Percentiles rank a stretch among this genome's conserved stretches.
phyloP scores from a whole-genome alignment of 1,140 invertebrate genomes.

The Polyergus mexicanus region DNA sequence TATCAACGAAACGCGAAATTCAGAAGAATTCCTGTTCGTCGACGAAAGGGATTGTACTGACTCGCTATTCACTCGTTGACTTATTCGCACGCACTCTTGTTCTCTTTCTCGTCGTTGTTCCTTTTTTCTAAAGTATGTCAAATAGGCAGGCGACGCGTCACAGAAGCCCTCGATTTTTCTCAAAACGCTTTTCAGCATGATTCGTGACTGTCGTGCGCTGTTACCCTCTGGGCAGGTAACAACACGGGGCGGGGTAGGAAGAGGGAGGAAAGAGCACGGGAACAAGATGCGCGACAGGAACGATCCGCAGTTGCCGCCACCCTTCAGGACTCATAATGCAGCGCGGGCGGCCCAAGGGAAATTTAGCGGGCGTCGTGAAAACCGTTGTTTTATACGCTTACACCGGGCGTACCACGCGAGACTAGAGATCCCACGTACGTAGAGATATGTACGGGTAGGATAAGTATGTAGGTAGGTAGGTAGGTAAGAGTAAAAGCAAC shows the following conservation, averaged over 20 bases:
- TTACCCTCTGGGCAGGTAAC: constrained; percentile 5
- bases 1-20: constrained; percentile 49
- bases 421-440: constrained; percentile 59
- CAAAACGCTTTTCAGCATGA: constrained; percentile 68
- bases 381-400: constrained; percentile 77
- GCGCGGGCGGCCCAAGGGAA: constrained; percentile 76
- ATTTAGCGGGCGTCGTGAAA: constrained; percentile 78
- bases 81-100: not conserved
- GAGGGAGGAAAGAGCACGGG: constrained; percentile 34
- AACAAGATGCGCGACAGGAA: constrained; percentile 36
- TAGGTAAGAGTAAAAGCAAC: constrained; percentile 69
- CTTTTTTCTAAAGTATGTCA: constrained; percentile 43
- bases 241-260: not conserved
- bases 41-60: constrained; percentile 23
- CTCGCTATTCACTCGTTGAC: constrained; percentile 28
- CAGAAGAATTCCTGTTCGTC: constrained; percentile 21
- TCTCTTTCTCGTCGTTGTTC: constrained; percentile 1
- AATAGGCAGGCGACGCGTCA: constrained; percentile 43
- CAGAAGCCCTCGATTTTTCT: constrained; percentile 59
- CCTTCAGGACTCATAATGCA: constrained; percentile 77
- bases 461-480: not conserved
- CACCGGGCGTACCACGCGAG: constrained; percentile 70
- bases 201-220: constrained; percentile 44
- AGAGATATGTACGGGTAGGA: constrained; percentile 40
- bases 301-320: constrained; percentile 53